These are phyloP conservation scores for Campoplex capitator DNA, from an alignment of 2,888 invertebrate genomes.

Conservation along the genomic window DNA sequence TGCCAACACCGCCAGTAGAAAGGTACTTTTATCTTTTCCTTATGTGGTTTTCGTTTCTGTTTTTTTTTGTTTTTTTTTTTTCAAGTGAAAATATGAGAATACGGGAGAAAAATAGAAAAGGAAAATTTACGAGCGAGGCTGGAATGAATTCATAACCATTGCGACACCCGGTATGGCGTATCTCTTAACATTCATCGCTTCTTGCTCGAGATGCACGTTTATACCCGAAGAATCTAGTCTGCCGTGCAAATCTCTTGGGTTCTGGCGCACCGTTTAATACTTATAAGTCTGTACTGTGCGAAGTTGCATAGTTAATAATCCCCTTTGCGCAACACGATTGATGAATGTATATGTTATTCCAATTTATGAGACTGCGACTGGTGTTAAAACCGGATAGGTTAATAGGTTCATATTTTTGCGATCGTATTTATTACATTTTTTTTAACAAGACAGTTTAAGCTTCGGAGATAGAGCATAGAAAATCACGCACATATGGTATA, in stretches of 20 bases:
- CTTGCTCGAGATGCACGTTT: conserved; percentile 17
- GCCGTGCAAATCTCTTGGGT: conserved; percentile 18
- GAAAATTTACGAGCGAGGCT: neutral
- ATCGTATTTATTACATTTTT: conserved; percentile 20
- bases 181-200: conserved; percentile 36
- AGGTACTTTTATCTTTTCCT: neutral
- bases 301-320: conserved; percentile 30
- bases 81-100: neutral
- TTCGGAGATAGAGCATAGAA: neutral
- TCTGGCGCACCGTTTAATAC: conserved; percentile 8
- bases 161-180: conserved; percentile 18
- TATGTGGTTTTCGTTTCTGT: neutral
- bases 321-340: conserved; percentile 3
- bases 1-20: neutral
- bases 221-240: conserved; percentile 10
- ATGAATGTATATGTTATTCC: conserved; percentile 36
- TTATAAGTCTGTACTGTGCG: conserved; percentile 25
- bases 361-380: conserved; percentile 13
- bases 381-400: conserved; percentile 27
- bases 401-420: neutral
- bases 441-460: neutral
- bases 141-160: conserved; percentile 30
- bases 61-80: neutral
- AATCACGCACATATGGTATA: neutral
- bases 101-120: neutral